Percentiles rank a stretch among this genome's conserved stretches.
Conservation (phyloP, 2,113 vertebrate species). For the Cygnus atratus region DNA sequence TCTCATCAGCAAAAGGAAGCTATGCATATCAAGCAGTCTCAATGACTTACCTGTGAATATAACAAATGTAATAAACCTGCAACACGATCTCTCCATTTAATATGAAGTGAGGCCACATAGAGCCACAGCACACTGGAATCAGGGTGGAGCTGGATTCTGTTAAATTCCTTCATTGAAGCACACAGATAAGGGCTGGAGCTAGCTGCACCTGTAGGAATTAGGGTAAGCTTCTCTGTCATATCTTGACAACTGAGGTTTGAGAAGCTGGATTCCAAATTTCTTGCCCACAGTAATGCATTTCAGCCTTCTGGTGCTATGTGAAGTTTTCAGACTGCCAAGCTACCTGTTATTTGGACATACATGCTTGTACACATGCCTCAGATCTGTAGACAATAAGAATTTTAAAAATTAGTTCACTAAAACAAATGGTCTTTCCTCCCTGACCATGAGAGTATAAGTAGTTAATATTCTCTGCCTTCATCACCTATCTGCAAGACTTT, state of each 20-base stretch:
- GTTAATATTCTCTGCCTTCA: conserved; percentile 13
- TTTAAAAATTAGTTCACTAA: background rate
- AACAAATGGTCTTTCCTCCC: background rate
- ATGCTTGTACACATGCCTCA: background rate
- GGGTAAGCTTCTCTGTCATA: background rate
- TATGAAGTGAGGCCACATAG: background rate
- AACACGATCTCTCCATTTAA: background rate
- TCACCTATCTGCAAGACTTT: background rate
- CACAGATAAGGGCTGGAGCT: background rate
- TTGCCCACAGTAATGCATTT: background rate
- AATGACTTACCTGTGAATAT: background rate
- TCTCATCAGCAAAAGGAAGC: background rate
- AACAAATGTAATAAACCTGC: background rate
- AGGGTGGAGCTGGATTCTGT: background rate
- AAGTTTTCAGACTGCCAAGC: background rate
- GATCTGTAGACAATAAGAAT: background rate
- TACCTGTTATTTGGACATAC: background rate
- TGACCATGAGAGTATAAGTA: background rate
- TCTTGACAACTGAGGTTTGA: background rate
- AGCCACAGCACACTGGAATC: background rate
- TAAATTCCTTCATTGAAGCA: background rate
- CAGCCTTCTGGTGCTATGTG: background rate
- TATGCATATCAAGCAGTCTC: background rate
- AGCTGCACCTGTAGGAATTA: background rate
- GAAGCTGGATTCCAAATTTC: background rate